phyloP scores from a whole-genome alignment of 2,888 invertebrate genomes.

The Pasiphila rectangulata region DNA sequence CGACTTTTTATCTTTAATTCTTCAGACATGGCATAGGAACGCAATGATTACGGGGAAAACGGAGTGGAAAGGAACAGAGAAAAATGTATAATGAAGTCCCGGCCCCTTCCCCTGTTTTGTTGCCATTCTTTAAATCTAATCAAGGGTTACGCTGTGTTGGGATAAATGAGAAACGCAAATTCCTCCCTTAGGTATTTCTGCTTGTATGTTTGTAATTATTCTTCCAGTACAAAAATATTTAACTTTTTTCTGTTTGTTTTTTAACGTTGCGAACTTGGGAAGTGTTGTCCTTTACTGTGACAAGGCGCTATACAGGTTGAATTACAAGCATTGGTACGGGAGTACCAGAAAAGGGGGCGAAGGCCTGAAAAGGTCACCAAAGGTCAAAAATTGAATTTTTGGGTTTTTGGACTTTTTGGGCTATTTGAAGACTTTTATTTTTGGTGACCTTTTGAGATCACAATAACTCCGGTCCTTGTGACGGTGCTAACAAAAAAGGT shows the following conservation, averaged over 20 bases:
- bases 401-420: no score
- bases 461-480: no score
- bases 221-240: constrained; percentile 18
- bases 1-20: constrained; percentile 62
- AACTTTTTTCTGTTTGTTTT: constrained; percentile 11
- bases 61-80: constrained; percentile 48
- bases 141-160: constrained; percentile 40
- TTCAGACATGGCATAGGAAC: constrained; percentile 55
- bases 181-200: constrained; percentile 30
- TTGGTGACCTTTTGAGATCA: no score
- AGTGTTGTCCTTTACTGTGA: neutral
- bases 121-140: constrained; percentile 60
- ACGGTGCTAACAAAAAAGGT: no score
- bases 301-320: no score
- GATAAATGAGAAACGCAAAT: constrained; percentile 37
- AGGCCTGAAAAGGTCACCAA: no score
- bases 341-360: no score
- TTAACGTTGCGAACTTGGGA: neutral
- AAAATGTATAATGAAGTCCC: constrained; percentile 65
- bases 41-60: constrained; percentile 56
- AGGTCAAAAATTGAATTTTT: no score
- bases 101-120: constrained; percentile 50
- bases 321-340: no score
- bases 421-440: no score
- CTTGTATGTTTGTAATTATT: constrained; percentile 32